phyloP scores from a whole-genome alignment of 1,140 invertebrate species.

The Drosophila saltans region DNA sequence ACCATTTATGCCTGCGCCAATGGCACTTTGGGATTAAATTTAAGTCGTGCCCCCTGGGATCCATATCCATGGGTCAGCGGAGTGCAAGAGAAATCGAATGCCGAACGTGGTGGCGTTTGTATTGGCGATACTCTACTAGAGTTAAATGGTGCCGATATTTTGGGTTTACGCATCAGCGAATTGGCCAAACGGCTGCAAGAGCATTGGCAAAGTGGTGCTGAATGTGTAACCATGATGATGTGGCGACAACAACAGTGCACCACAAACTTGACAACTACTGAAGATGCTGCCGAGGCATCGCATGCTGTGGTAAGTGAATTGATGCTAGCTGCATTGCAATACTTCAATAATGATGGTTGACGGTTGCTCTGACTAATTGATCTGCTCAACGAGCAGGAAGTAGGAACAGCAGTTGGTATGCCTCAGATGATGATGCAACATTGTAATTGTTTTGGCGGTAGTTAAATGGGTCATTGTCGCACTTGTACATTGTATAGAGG shows the following conservation, averaged over 20 bases:
- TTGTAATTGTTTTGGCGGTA: slow-evolving; percentile 27
- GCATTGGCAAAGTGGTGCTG: slow-evolving; percentile 77
- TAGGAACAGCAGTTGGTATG: slow-evolving; percentile 6
- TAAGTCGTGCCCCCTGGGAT: slow-evolving; percentile 83
- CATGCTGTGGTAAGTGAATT: slow-evolving; percentile 66
- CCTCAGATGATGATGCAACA: neutral
- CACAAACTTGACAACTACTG: slow-evolving; percentile 8
- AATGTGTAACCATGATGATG: slow-evolving; percentile 70
- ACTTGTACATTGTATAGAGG: slow-evolving; percentile 10
- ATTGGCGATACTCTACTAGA: slow-evolving; percentile 82
- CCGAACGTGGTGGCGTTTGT: slow-evolving; percentile 74
- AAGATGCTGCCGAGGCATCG: slow-evolving; percentile 59
- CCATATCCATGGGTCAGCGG: slow-evolving; percentile 83
- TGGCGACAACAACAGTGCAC: slow-evolving; percentile 70
- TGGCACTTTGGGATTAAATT: slow-evolving; percentile 80
- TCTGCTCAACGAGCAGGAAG: neutral
- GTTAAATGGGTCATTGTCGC: slow-evolving; percentile 54
- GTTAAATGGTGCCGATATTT: slow-evolving; percentile 78
- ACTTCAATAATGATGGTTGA: neutral
- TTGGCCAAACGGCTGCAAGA: slow-evolving; percentile 74
- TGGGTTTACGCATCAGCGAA: slow-evolving; percentile 80
- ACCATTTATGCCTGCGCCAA: slow-evolving; percentile 73
- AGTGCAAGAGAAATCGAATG: slow-evolving; percentile 76
- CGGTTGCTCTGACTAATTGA: slow-evolving; percentile 14
- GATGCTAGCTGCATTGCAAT: too few species aligned